These are phyloP conservation scores for Drosophila sturtevanti DNA, from an alignment of 1,140 invertebrate genomes.

Conservation along the genomic window DNA sequence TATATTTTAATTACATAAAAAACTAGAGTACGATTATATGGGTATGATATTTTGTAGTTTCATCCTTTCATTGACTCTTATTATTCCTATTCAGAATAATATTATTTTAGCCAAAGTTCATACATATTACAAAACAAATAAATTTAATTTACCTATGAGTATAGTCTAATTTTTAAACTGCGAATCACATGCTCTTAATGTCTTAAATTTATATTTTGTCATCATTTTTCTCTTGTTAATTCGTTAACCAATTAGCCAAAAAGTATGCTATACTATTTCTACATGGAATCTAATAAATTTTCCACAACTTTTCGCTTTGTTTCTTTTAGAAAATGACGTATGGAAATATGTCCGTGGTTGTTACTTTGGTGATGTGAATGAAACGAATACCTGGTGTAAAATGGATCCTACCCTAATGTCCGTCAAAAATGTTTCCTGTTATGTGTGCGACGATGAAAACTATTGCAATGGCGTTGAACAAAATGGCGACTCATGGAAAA, in stretches of 20 bases:
- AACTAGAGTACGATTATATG: no score
- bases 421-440: slow-evolving; percentile 61
- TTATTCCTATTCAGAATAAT: no score
- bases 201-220: neutral
- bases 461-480: slow-evolving; percentile 60
- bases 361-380: slow-evolving; percentile 75
- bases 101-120: no score
- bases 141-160: no score
- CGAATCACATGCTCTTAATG: no score
- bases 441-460: slow-evolving; percentile 70
- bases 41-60: no score
- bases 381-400: slow-evolving; percentile 62
- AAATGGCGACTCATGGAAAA: slow-evolving; percentile 27
- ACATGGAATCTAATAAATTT: no score
- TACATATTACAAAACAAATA: no score
- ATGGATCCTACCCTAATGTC: slow-evolving; percentile 65
- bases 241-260: slow-evolving; percentile 21
- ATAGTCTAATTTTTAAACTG: no score
- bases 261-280: slow-evolving; percentile 50
- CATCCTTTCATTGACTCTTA: no score
- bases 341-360: slow-evolving; percentile 67
- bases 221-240: no score
- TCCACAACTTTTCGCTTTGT: slow-evolving; percentile 4
- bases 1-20: no score
- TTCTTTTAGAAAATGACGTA: slow-evolving; percentile 59